Evolutionary conservation across 2,113 vertebrate genomes (phyloP).

Genomic region (Pomatostomus ruficeps): DNA sequence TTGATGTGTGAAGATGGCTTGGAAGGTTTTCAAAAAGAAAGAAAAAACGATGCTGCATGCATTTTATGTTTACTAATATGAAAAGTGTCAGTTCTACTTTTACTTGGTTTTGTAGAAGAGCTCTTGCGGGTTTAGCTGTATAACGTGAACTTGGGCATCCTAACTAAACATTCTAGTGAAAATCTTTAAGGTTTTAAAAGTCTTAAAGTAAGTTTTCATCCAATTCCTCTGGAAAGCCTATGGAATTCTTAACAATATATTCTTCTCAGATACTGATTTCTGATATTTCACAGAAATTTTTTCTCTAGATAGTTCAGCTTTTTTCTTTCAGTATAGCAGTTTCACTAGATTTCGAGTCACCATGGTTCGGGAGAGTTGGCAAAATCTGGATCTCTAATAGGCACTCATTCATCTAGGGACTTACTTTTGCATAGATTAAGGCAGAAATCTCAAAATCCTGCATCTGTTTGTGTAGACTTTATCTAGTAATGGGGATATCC

Average conservation of each 20-base stretch:
- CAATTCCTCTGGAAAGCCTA: neutral
- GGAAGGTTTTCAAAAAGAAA: neutral
- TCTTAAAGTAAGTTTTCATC: neutral
- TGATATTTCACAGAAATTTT: neutral
- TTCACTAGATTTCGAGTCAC: neutral
- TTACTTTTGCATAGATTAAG: neutral
- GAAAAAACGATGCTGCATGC: neutral
- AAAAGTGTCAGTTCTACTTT: neutral
- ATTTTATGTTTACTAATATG: neutral
- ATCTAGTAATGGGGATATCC: neutral
- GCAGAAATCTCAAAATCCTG: neutral
- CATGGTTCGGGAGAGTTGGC: neutral
- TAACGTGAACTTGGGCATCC: neutral
- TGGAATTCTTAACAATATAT: neutral
- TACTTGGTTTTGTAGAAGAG: neutral
- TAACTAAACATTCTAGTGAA: neutral
- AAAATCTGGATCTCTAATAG: neutral
- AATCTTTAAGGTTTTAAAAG: neutral
- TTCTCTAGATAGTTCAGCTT: neutral
- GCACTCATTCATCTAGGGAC: neutral
- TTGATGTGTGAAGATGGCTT: neutral
- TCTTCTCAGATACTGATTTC: neutral
- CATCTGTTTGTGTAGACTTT: neutral
- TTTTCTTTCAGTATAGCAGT: neutral
- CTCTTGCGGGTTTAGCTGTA: neutral